A percentile compares a stretch with the other conserved stretches of the same genome.
Evolutionary conservation across 2,113 vertebrate species (phyloP).

Genomic region (Microcebus lehilahytsara): DNA sequence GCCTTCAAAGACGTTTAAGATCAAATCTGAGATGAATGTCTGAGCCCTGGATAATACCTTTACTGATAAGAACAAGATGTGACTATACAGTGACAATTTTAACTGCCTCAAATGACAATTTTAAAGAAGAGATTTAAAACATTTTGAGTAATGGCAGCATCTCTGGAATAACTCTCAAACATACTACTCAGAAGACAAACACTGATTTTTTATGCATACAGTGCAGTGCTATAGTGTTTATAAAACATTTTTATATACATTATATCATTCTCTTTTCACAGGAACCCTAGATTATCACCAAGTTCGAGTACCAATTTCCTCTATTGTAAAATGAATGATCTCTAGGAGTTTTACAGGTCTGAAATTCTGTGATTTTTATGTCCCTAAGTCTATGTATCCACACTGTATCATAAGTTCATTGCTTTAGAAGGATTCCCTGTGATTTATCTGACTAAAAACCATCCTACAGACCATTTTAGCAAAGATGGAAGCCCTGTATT

Average conservation of each 20-base stretch:
- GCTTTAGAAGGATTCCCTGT: neutral
- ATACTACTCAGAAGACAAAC: conserved; percentile 32
- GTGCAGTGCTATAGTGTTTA: neutral
- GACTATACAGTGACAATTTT: conserved; percentile 65
- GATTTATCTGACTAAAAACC: neutral
- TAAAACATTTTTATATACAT: neutral
- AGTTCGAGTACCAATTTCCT: neutral
- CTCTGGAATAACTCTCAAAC: conserved; percentile 49
- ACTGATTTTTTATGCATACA: neutral
- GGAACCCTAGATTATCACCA: neutral
- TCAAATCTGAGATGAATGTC: conserved; percentile 49
- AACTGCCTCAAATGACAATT: conserved; percentile 64
- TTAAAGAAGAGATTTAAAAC: conserved; percentile 73
- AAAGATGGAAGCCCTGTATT: neutral
- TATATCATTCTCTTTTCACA: neutral
- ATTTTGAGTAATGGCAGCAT: conserved; percentile 69
- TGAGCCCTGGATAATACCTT: conserved; percentile 57
- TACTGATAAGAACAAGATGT: conserved; percentile 61
- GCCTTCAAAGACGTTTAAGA: conserved; percentile 57
- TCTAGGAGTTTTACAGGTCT: neutral
- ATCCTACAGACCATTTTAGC: neutral
- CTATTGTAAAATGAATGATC: neutral
- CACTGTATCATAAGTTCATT: neutral
- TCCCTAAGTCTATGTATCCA: neutral
- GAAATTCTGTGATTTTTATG: neutral